Percentiles rank a stretch among this genome's conserved stretches.
Evolutionary conservation across 2,888 invertebrate genomes (phyloP).

Genomic region (Horisme vitalbata): DNA sequence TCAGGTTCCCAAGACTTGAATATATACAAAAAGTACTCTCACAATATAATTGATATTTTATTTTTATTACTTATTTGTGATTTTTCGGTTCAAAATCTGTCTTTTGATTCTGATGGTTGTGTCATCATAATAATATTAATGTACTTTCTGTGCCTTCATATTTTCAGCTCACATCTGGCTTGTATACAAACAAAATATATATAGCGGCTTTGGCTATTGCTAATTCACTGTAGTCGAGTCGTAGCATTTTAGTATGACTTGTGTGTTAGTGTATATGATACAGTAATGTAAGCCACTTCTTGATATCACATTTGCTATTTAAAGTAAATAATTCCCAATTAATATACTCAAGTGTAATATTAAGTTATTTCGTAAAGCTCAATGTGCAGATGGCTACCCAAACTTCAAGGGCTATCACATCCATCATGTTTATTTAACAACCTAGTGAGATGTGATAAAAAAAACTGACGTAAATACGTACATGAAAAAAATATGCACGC

Average conservation of each 20-base stretch:
- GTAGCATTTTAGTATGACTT: neutral
- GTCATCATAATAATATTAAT: constrained; percentile 54
- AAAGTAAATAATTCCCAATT: constrained; percentile 10
- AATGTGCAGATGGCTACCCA: constrained; percentile 67
- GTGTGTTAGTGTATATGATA: constrained; percentile 6
- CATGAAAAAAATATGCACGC: too few species aligned
- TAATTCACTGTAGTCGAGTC: constrained; percentile 36
- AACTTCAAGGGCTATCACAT: too few species aligned
- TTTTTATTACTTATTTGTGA: too few species aligned
- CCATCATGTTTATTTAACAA: too few species aligned
- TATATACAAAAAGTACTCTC: neutral
- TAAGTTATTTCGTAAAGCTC: constrained; percentile 53
- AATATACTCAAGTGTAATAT: constrained; percentile 61
- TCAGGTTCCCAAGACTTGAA: constrained; percentile 33
- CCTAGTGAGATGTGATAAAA: too few species aligned
- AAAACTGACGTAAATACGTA: too few species aligned
- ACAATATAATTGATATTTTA: too few species aligned
- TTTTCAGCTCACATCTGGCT: constrained; percentile 54
- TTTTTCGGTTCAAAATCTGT: too few species aligned
- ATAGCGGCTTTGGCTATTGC: constrained; percentile 32
- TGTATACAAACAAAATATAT: constrained; percentile 38
- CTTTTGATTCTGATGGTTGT: constrained; percentile 58
- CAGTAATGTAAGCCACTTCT: neutral
- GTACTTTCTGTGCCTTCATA: constrained; percentile 72
- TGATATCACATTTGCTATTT: constrained; percentile 12